A percentile compares a stretch with the other conserved stretches of the same genome.
Evolutionary conservation across 2,113 vertebrate genomes (phyloP).

Genomic region (Fregata magnificens): DNA sequence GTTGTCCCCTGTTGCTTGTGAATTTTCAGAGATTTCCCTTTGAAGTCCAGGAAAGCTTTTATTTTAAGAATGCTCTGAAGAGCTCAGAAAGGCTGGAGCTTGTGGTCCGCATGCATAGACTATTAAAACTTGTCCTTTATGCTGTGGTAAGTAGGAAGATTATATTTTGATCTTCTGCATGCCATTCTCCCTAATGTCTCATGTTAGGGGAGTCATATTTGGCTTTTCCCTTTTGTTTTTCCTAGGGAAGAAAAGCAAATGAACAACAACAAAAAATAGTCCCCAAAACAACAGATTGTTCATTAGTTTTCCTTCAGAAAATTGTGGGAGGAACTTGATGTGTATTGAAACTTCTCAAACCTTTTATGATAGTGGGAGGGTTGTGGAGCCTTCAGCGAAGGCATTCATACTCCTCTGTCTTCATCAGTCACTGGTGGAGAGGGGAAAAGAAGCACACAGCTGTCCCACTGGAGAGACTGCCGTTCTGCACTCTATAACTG

Average conservation of each 20-base stretch:
- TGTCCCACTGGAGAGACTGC: background rate
- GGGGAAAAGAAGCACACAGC: background rate
- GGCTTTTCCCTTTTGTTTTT: background rate
- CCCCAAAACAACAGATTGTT: background rate
- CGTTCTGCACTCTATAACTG: rapidly evolving
- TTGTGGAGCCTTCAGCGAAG: background rate
- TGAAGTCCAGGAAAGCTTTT: slow-evolving; percentile 31
- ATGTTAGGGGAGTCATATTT: background rate
- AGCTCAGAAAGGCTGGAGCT: background rate
- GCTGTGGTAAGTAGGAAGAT: background rate
- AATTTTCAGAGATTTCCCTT: slow-evolving; percentile 10
- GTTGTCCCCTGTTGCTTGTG: background rate
- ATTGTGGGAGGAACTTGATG: background rate
- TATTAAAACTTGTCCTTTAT: background rate
- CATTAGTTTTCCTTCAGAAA: background rate
- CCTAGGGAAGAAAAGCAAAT: background rate
- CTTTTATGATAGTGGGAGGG: background rate
- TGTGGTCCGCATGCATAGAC: background rate
- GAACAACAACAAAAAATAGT: background rate
- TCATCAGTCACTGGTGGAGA: background rate
- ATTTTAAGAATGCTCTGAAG: slow-evolving; percentile 17
- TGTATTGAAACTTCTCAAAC: background rate
- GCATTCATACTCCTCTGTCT: background rate
- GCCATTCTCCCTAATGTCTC: background rate
- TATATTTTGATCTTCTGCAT: background rate